phyloP scores from a whole-genome alignment of 2,797 vertebrate species.

The Naso thynnoides region DNA sequence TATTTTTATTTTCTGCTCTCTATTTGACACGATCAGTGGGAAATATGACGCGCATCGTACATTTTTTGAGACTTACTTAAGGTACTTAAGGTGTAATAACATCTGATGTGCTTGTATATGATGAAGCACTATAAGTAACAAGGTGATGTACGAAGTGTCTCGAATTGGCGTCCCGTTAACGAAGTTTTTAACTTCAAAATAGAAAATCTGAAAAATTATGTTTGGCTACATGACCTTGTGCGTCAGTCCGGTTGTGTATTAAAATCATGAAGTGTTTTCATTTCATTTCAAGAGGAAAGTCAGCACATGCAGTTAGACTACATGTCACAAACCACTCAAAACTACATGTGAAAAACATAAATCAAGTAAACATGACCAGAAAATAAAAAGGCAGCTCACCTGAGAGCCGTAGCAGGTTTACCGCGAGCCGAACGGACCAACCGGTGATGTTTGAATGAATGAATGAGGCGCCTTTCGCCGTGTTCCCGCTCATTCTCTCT shows the following conservation, averaged over 20 bases:
- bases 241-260: neutral
- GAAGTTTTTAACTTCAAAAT: no score
- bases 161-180: no score
- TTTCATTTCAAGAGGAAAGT: neutral
- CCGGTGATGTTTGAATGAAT: neutral
- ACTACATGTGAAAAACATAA: neutral
- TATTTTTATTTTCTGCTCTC: no score
- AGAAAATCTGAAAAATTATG: neutral
- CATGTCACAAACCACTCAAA: neutral
- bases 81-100: no score
- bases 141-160: no score
- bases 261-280: neutral
- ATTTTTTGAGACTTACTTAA: no score
- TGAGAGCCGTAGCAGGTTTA: neutral
- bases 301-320: accelerated
- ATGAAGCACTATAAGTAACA: no score
- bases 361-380: neutral
- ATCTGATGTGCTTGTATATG: no score
- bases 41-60: no score
- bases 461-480: neutral
- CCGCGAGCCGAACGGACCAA: no score
- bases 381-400: slow-evolving; percentile 24
- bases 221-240: neutral
- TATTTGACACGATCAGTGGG: no score
- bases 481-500: no score